These are phyloP conservation scores for Gouania willdenowi DNA, from an alignment of 2,797 vertebrate species.

Conservation along the genomic window DNA sequence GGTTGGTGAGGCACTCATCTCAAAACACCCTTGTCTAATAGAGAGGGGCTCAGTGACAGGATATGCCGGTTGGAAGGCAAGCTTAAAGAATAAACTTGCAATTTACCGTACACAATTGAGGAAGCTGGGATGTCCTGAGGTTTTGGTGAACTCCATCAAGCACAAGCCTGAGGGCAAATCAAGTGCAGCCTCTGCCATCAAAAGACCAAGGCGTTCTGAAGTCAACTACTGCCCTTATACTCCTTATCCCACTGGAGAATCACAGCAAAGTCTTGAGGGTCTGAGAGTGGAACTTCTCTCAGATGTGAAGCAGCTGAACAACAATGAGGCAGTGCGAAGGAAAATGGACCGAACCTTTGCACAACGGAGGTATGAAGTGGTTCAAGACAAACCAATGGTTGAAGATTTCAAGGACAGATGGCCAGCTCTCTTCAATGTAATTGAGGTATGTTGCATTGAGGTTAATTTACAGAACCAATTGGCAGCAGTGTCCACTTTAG, in stretches of 20 bases:
- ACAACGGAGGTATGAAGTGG: background rate
- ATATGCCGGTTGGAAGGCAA: slow-evolving; percentile 4
- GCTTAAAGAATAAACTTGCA: slow-evolving; percentile 7
- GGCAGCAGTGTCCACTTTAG: no score
- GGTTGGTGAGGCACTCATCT: slow-evolving; percentile 5
- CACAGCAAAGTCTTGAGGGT: background rate
- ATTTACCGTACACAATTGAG: slow-evolving; percentile 1
- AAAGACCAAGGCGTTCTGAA: slow-evolving; percentile 3
- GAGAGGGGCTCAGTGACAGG: slow-evolving; percentile 4
- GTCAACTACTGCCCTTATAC: no score
- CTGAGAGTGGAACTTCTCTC: background rate
- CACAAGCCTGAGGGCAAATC: background rate
- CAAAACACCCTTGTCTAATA: slow-evolving; percentile 1
- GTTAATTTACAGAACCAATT: no score
- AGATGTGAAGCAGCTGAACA: background rate
- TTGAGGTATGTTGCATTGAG: no score
- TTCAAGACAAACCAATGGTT: background rate
- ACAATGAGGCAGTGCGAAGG: background rate
- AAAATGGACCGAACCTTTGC: background rate
- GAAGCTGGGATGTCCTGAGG: background rate
- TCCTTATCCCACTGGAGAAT: background rate
- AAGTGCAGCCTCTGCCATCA: slow-evolving; percentile 1
- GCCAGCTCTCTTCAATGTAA: background rate
- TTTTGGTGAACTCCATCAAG: slow-evolving; percentile 1
- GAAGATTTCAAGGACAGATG: background rate